Evolutionary conservation across 2,888 invertebrate species (phyloP).

Genomic region (Gibbula magus): DNA sequence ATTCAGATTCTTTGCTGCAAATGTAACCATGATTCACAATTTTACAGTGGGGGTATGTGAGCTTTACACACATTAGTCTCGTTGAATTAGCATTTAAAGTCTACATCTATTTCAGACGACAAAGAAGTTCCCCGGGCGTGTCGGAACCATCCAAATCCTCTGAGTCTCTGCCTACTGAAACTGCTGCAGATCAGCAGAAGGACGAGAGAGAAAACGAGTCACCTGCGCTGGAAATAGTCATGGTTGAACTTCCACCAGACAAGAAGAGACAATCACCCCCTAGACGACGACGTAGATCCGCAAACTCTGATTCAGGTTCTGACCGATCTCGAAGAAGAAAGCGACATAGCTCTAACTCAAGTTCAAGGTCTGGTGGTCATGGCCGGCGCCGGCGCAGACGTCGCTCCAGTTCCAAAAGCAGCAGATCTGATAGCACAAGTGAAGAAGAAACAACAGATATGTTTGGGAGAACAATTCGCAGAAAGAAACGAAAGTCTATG

Average conservation of each 20-base stretch:
- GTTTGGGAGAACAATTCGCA: neutral
- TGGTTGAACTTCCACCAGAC: neutral
- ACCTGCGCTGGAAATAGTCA: conserved; percentile 4
- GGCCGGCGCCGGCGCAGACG: neutral
- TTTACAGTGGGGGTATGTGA: too few species aligned
- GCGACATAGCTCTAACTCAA: conserved; percentile 10
- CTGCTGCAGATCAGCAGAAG: neutral
- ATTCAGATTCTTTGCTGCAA: too few species aligned
- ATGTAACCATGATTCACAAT: too few species aligned
- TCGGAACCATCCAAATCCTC: neutral
- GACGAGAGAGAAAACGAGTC: neutral
- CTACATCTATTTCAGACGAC: neutral
- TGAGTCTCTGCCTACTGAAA: neutral
- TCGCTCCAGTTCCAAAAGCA: neutral
- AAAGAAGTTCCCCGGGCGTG: neutral
- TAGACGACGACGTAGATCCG: neutral
- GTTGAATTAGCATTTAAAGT: too few species aligned
- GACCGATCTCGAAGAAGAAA: neutral
- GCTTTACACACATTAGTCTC: too few species aligned
- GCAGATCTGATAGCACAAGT: neutral
- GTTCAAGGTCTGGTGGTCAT: neutral
- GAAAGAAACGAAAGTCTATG: conserved; percentile 21
- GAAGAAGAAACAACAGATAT: neutral
- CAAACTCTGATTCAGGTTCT: neutral
- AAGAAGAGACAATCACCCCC: neutral